phyloP scores from a whole-genome alignment of 1,140 invertebrate species.

The Triops longicaudatus region DNA sequence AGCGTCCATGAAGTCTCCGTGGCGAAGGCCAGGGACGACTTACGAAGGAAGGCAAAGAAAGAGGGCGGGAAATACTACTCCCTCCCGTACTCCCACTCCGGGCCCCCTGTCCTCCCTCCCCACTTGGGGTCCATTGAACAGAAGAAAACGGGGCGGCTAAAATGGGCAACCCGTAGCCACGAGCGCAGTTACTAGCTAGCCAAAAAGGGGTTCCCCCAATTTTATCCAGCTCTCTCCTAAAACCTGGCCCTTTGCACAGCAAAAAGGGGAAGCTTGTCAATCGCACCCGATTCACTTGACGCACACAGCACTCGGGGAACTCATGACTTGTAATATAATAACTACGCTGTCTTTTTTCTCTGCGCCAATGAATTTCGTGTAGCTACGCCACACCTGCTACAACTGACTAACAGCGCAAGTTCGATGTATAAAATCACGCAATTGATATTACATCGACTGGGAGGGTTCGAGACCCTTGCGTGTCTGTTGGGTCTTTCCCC shows the following conservation, averaged over 20 bases:
- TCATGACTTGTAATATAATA: neutral
- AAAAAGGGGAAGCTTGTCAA: neutral
- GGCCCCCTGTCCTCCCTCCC: neutral
- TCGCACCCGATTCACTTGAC: neutral
- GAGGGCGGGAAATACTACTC: neutral
- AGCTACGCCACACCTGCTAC: neutral
- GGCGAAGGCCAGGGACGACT: constrained; percentile 13
- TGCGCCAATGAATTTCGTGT: too few species aligned
- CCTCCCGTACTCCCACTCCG: neutral
- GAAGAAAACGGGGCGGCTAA: constrained; percentile 14
- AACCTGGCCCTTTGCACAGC: neutral
- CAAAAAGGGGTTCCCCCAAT: constrained; percentile 14
- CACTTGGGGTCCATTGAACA: neutral
- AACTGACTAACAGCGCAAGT: neutral
- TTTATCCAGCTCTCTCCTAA: neutral
- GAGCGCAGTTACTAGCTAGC: neutral
- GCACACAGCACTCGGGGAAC: neutral
- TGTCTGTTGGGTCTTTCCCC: constrained; percentile 12
- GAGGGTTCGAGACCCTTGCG: neutral
- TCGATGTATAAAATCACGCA: neutral
- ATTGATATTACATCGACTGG: neutral
- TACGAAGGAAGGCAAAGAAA: constrained; percentile 8
- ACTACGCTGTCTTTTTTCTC: neutral
- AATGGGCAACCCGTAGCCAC: constrained; percentile 12
- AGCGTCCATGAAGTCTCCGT: constrained; percentile 14